Base-by-base conservation (phyloP, 2,888 invertebrate genomes). In the Smittia aterrima region DNA sequence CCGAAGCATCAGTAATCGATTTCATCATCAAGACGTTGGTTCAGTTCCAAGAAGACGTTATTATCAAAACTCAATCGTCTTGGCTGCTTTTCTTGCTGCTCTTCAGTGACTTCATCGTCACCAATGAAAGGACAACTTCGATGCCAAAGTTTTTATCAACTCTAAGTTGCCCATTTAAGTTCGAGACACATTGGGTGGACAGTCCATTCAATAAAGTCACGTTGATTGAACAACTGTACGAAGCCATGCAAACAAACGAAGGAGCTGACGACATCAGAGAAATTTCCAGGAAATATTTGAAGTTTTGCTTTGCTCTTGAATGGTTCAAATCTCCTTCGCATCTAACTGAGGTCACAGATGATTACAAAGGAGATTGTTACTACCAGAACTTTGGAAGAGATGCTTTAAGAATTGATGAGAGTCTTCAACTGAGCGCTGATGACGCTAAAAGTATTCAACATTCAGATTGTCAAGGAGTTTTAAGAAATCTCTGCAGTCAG, bases 81-180 rank as follows among this genome's bases (percentile, higher is more conserved):
- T 20, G 24, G 4, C 38, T 72, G 6, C 38, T 72, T 0, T 72
- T 72, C 62, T 9, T 72, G 9, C 18, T 72, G 3, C 4, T 32
- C 6, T 72, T 72, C 25, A 62, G 40, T 25, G 72, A 72, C n/a
- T 72, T 72, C n/a, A 24, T 72, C 32, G 72, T 72, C 9, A 18
- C 24, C 2, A 62, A 9, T 40, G 72, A 24, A 40, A 58, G 2
- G 2, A 16, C 40, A 6, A 22, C 38, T 38, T 72, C 72, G 22
- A 11, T 72, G 22, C 72, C 72, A 0, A 3, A 40, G 1, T 40
- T 58, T 16, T n/a, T 72, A 4, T 27, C 25, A 6, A 40, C 38
- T 1, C 22, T 72, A 9, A n/a, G 38, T 11, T 72, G 40, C 38
- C 72, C 72, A 62, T 72, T 72, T 38, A 40, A 40, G 18, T 72